Percentiles rank a stretch among this genome's conserved stretches.
These are phyloP conservation scores for Pseudocheirus occidentalis DNA, from an alignment of 2,797 vertebrate species.

Conservation along the genomic window DNA sequence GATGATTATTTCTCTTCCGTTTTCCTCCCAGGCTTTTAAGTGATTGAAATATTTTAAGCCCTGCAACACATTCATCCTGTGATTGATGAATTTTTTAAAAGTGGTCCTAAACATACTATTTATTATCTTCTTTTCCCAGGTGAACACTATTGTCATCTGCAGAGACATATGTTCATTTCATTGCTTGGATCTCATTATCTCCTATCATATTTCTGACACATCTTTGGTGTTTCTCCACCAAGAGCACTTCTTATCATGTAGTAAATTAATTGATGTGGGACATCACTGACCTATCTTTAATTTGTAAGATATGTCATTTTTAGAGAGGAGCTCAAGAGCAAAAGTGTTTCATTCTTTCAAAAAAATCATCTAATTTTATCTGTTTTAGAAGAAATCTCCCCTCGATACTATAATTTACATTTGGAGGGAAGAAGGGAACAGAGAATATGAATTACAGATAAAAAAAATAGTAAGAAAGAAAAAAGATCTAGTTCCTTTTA, in stretches of 20 bases:
- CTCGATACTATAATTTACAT: conserved; percentile 63
- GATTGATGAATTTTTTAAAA: conserved; percentile 33
- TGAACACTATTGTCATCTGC: conserved; percentile 68
- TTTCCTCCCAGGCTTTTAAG: conserved; percentile 43
- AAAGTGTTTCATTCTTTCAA: conserved; percentile 12
- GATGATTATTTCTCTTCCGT: conserved; percentile 14
- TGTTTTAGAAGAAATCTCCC: conserved; percentile 58
- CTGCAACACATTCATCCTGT: conserved; percentile 12
- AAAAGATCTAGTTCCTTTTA: neutral
- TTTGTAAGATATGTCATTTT: conserved; percentile 62
- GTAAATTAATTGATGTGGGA: conserved; percentile 76
- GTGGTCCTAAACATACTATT: neutral
- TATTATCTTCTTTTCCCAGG: conserved; percentile 59
- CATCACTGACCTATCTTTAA: conserved; percentile 62
- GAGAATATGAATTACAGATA: neutral
- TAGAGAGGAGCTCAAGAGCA: conserved; percentile 59
- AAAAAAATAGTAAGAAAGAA: neutral
- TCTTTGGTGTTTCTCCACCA: conserved; percentile 67
- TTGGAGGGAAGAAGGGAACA: conserved; percentile 36
- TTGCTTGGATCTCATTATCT: conserved; percentile 69
- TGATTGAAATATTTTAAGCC: conserved; percentile 43
- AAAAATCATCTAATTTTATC: conserved; percentile 38
- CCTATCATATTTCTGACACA: conserved; percentile 66
- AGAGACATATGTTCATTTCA: conserved; percentile 69
- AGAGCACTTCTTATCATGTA: conserved; percentile 66